phyloP scores from a whole-genome alignment of 2,888 invertebrate species.

The Drepana falcataria region DNA sequence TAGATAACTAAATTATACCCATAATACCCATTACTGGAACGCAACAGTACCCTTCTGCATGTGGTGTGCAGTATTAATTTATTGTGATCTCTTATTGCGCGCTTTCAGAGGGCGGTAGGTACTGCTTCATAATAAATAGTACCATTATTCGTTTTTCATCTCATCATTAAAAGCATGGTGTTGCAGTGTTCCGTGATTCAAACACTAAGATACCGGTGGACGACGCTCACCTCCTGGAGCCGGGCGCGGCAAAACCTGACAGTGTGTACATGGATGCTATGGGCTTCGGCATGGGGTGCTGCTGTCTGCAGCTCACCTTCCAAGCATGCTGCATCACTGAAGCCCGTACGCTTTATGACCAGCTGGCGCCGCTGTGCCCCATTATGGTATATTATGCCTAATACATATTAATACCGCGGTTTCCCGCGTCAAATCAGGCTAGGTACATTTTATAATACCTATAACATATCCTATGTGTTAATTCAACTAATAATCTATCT shows the following conservation, averaged over 20 bases:
- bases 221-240: constrained; percentile 81
- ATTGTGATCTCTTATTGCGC: no score
- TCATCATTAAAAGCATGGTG: constrained; percentile 1
- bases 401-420: background rate
- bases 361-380: constrained; percentile 96
- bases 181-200: constrained; percentile 90
- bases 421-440: no score
- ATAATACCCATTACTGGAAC: no score
- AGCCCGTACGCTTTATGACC: constrained; percentile 97
- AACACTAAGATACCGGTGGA: constrained; percentile 93
- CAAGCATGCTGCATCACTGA: constrained; percentile 98
- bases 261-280: constrained; percentile 99
- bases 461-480: no score
- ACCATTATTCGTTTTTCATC: no score
- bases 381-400: constrained; percentile 86
- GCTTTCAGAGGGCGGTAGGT: no score
- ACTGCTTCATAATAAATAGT: no score
- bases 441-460: no score
- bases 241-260: constrained; percentile 86
- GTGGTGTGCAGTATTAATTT: no score
- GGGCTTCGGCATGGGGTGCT: constrained; percentile 99
- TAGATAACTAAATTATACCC: no score
- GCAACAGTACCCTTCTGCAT: no score
- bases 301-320: constrained; percentile 97
- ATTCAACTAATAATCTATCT: no score